These are phyloP conservation scores for Noctua janthina DNA, from an alignment of 2,888 invertebrate species.

Conservation along the genomic window DNA sequence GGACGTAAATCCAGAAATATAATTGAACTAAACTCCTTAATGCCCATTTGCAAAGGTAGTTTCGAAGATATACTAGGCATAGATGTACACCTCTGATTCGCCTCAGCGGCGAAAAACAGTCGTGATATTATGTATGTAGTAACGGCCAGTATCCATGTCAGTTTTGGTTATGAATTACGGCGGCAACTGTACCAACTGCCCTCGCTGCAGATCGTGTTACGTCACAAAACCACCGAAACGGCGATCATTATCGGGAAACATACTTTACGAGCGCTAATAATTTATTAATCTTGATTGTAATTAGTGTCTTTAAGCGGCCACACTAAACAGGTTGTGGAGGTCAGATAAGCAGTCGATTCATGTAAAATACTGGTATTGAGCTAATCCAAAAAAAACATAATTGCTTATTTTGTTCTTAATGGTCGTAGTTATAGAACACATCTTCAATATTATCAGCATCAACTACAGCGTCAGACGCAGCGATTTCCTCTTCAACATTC, in stretches of 20 bases:
- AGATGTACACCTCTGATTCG: not conserved
- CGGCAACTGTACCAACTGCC: not conserved
- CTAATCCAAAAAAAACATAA: not conserved
- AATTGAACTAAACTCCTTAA: not conserved
- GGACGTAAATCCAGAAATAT: not conserved
- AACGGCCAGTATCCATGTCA: not conserved
- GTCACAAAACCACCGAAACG: not conserved
- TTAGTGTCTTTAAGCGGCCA: not conserved
- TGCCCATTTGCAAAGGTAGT: not conserved
- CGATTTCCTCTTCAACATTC: not conserved
- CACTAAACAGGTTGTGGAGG: not conserved
- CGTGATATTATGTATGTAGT: not conserved
- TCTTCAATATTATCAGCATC: not conserved
- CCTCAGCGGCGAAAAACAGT: not conserved
- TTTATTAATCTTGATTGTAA: not conserved
- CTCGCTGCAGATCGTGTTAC: not conserved
- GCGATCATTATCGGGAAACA: not conserved
- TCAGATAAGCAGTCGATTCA: not conserved
- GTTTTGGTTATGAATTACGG: not conserved
- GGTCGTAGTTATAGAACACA: not conserved
- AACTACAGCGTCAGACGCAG: not conserved
- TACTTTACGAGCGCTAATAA: not conserved
- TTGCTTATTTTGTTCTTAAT: not conserved
- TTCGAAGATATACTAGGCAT: not conserved
- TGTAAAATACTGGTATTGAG: not conserved